Percentiles rank a stretch among this genome's conserved stretches.
phyloP scores from a whole-genome alignment of 2,113 vertebrate species.

The Glaucidium brasilianum region DNA sequence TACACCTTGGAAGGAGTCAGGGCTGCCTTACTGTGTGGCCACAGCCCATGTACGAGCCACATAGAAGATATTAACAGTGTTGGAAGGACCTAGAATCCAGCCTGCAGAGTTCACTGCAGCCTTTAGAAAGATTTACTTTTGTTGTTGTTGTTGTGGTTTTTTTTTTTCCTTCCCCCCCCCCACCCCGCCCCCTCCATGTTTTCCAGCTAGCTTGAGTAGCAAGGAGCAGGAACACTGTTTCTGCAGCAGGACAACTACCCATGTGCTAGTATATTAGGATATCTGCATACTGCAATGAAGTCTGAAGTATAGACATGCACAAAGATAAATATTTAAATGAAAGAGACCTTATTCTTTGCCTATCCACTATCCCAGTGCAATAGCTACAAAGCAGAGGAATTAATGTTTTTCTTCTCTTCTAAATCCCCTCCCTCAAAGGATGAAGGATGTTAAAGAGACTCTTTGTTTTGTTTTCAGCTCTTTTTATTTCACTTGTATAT shows the following conservation, averaged over 20 bases:
- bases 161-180: too few relatives aligned
- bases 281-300: not conserved
- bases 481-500: slow-evolving; percentile 37
- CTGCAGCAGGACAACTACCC: not conserved
- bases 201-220: not conserved
- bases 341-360: slow-evolving; percentile 1
- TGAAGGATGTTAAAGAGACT: slow-evolving; percentile 4
- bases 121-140: not conserved
- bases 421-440: slow-evolving; percentile 18
- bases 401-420: slow-evolving; percentile 29
- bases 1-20: not conserved
- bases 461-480: slow-evolving; percentile 31
- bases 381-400: slow-evolving; percentile 34
- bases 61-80: not conserved
- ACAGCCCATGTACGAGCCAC: accelerated
- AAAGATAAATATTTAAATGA: slow-evolving; percentile 19
- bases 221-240: not conserved
- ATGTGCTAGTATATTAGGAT: not conserved
- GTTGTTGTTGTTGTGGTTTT: too few relatives aligned
- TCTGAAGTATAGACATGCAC: not conserved
- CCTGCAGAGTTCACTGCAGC: not conserved
- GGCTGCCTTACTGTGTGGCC: not conserved
- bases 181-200: too few relatives aligned
- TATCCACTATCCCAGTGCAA: not conserved
- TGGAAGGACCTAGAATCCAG: not conserved